phyloP scores from a whole-genome alignment of 2,888 invertebrate genomes.

The Lepidochrysops patricia region DNA sequence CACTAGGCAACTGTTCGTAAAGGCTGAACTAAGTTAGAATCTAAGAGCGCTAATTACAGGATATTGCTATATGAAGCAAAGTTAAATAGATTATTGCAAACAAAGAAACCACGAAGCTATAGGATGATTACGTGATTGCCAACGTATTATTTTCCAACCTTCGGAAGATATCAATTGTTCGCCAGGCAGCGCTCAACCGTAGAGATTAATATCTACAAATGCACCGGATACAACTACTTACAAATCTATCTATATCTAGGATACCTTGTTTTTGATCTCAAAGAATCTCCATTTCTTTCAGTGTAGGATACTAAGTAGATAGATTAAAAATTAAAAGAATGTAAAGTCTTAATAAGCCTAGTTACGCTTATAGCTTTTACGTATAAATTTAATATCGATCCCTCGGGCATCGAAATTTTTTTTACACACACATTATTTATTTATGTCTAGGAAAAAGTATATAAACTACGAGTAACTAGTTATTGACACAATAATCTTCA shows the following conservation, averaged over 20 bases:
- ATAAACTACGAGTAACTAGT: too few relatives aligned
- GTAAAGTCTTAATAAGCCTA: too few relatives aligned
- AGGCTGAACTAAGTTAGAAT: too few relatives aligned
- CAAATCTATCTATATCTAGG: constrained; percentile 4
- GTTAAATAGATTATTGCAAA: not conserved
- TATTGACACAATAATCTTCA: too few relatives aligned
- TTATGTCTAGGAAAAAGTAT: too few relatives aligned
- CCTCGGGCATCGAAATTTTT: too few relatives aligned
- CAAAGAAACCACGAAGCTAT: not conserved
- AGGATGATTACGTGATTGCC: constrained; percentile 9
- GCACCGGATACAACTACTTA: constrained; percentile 22
- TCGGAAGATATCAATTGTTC: constrained; percentile 68
- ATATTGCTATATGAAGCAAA: not conserved
- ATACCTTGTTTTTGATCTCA: not conserved
- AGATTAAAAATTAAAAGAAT: too few relatives aligned
- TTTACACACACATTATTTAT: constrained; percentile 38
- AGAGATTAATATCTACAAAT: constrained; percentile 18
- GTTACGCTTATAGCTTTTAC: not conserved
- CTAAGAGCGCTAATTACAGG: not conserved
- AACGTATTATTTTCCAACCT: constrained; percentile 61
- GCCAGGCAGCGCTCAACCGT: constrained; percentile 26
- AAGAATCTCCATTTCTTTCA: not conserved
- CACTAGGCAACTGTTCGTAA: too few relatives aligned
- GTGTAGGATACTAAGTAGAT: too few relatives aligned
- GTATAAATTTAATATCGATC: not conserved